Evolutionary conservation across 1,140 invertebrate species (phyloP).

Genomic region (Dermatophagoides farinae): DNA sequence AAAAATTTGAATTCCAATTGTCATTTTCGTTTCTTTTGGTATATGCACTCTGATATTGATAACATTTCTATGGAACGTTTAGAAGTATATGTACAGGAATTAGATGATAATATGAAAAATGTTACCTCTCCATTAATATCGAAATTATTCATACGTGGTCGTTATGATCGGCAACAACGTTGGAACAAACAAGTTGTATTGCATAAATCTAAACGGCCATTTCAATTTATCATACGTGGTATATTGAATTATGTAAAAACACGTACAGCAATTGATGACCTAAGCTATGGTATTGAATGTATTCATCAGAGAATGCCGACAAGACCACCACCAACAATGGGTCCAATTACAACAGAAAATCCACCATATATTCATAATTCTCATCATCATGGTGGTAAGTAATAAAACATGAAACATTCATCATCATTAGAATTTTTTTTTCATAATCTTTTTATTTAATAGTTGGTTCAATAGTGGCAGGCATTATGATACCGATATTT

Average conservation of each 20-base stretch:
- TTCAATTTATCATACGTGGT: not conserved
- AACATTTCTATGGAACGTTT: not conserved
- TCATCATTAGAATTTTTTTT: too few species aligned
- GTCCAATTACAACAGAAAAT: not conserved
- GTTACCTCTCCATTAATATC: not conserved
- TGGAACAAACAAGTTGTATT: not conserved
- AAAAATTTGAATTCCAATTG: not conserved
- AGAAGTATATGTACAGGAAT: not conserved
- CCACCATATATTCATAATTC: too few species aligned
- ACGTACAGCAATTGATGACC: not conserved
- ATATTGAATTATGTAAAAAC: not conserved
- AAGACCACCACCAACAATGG: not conserved
- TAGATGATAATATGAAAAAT: not conserved
- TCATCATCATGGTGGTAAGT: too few species aligned
- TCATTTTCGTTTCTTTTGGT: constrained; percentile 1
- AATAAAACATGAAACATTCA: too few species aligned
- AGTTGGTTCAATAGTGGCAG: too few species aligned
- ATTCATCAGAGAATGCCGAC: not conserved
- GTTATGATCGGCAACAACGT: not conserved
- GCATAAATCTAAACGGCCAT: not conserved
- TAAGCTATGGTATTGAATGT: not conserved
- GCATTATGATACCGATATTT: too few species aligned
- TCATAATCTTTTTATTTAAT: too few species aligned
- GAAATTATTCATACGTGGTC: not conserved
- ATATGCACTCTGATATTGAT: not conserved